A percentile compares a stretch with the other conserved stretches of the same genome.
Evolutionary conservation across 2,797 vertebrate genomes (phyloP).

Genomic region (Pelobates cultripes): DNA sequence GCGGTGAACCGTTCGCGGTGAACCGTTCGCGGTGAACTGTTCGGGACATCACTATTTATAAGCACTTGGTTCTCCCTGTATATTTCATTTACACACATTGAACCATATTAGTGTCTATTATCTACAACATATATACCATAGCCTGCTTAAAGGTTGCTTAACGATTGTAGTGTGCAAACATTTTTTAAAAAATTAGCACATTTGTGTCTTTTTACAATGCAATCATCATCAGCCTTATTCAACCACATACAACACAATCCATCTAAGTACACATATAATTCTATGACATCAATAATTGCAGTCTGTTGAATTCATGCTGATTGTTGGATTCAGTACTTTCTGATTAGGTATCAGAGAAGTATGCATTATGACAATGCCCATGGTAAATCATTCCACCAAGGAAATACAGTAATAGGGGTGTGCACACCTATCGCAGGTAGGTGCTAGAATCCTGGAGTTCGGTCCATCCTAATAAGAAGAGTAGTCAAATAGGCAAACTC

Average conservation of each 20-base stretch:
- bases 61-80: not conserved
- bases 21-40: too few relatives aligned
- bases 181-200: not conserved
- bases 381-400: not conserved
- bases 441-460: too few relatives aligned
- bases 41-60: too few relatives aligned
- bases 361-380: slow-evolving; percentile 10
- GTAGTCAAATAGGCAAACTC: too few relatives aligned
- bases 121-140: slow-evolving; percentile 4
- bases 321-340: not conserved
- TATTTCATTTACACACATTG: slow-evolving; percentile 14
- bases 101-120: slow-evolving; percentile 2
- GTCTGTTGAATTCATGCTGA: not conserved
- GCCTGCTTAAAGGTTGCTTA: not conserved
- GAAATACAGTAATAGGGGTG: not conserved
- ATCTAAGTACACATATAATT: not conserved
- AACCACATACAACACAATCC: not conserved
- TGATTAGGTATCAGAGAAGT: slow-evolving; percentile 3
- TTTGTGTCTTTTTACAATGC: not conserved
- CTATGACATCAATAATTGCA: not conserved
- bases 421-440: not conserved
- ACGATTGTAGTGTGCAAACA: not conserved
- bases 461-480: too few relatives aligned
- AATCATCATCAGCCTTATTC: not conserved
- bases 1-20: too few relatives aligned